Evolutionary conservation across 2,113 vertebrate genomes (phyloP).

Genomic region (Talpa occidentalis): DNA sequence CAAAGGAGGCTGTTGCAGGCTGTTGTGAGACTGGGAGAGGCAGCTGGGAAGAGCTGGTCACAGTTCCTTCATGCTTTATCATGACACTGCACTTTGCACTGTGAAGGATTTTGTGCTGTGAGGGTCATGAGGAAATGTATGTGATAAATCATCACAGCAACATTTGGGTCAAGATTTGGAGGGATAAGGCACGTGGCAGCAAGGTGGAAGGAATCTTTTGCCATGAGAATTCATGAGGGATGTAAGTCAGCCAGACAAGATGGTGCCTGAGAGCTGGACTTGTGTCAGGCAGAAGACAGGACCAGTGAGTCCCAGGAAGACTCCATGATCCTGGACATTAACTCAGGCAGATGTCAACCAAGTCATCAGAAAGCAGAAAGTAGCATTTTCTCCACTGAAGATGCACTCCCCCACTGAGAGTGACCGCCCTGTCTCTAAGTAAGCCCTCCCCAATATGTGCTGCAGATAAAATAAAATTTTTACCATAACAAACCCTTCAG

Average conservation of each 20-base stretch:
- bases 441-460: too few relatives aligned
- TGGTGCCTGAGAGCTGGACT: not conserved
- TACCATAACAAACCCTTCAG: too few relatives aligned
- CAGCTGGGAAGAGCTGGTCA: fast-evolving
- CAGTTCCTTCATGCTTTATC: not conserved
- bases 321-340: too few relatives aligned
- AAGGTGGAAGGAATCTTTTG: not conserved
- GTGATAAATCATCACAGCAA: not conserved
- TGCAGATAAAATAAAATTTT: too few relatives aligned
- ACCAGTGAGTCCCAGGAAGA: too few relatives aligned
- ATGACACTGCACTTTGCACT: not conserved
- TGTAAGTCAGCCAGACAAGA: not conserved
- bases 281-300: too few relatives aligned
- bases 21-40: not conserved
- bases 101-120: not conserved
- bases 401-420: too few relatives aligned
- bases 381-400: too few relatives aligned
- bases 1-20: too few relatives aligned
- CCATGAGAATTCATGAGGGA: not conserved
- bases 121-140: not conserved
- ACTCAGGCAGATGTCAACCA: too few relatives aligned
- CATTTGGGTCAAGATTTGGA: not conserved
- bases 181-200: not conserved
- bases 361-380: too few relatives aligned
- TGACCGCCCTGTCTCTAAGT: too few relatives aligned